Base-by-base conservation (phyloP, 2,888 invertebrate genomes). In the Philhelius pedissequus region DNA sequence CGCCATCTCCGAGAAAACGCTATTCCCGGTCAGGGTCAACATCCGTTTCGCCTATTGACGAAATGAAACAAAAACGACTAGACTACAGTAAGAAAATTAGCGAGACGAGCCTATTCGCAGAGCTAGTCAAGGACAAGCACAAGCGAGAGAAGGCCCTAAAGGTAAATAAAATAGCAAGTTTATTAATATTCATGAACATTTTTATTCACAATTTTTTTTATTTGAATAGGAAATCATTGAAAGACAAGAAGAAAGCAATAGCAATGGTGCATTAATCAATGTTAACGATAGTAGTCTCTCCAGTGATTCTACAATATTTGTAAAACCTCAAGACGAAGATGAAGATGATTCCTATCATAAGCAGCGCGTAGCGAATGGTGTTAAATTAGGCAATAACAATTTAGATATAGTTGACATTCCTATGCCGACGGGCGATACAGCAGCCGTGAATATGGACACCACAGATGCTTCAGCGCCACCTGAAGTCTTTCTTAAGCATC, bases 61-160 rank as follows among this genome's bases (percentile, higher is more conserved):
- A 90, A 62, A 86, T 90, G 1, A 90, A 90, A 60, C 88, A 89
- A 40, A 92, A 93, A 68, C 93, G 93, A 86, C 94, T 95, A 73
- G 94, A 94, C 89, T 93, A 95, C 86, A 94, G 95, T 87, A 95
- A 96, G 88, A 97, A 97, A 90, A 96, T 97, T 89, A 96, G 95
- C 69, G 96, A 97, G 88, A 97, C 97, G 8, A 97, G 97, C 90
- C 93, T 97, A 11, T 97, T 97, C 90, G 97, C 97, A 0, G 97
- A 97, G 91, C 93, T 97, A 81, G 96, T 97, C 13, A 97, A 97
- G 89, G 96, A 96, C 89, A 94, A 95, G 87, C 96, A 96, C 87
- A 96, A 96, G 92, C 93, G 96, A 8, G 96, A 96, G 77, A 93
- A 96, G 90, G 96, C 96, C 69, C 91, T 94, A 78, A 93, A 92